These are phyloP conservation scores for Danaus chrysippus DNA, from an alignment of 2,888 invertebrate species.

Conservation along the genomic window DNA sequence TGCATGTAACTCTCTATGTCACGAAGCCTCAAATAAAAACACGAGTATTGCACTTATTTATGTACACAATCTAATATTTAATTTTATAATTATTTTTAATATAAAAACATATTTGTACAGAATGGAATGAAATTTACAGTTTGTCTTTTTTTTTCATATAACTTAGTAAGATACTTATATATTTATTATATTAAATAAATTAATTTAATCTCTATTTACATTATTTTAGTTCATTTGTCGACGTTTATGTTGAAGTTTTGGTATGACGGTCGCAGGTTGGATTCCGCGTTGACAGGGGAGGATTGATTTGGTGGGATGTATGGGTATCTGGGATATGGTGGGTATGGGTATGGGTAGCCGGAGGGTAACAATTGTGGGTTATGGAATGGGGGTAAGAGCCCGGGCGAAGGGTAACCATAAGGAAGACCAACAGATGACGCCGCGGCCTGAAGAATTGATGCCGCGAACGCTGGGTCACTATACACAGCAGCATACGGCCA, in stretches of 20 bases:
- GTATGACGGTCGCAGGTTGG: conserved; percentile 72
- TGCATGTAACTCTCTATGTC: neutral
- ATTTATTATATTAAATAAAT: conserved; percentile 17
- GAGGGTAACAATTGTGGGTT: conserved; percentile 79
- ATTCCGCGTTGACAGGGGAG: conserved; percentile 63
- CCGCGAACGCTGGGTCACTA: conserved; percentile 95
- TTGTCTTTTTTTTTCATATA: conserved; percentile 24
- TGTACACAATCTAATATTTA: conserved; percentile 5
- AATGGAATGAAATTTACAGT: conserved; percentile 32
- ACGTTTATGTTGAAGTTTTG: conserved; percentile 70
- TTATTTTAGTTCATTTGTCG: conserved; percentile 56
- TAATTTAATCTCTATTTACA: conserved; percentile 17
- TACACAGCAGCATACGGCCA: conserved; percentile 98
- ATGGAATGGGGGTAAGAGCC: conserved; percentile 76
- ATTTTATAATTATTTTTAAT: conserved; percentile 6
- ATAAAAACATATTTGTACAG: conserved; percentile 23
- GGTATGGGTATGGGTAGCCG: conserved; percentile 79
- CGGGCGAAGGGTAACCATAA: conserved; percentile 80
- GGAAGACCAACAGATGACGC: conserved; percentile 85
- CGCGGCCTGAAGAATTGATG: conserved; percentile 93
- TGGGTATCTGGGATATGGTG: conserved; percentile 72
- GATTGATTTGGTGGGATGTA: conserved; percentile 76
- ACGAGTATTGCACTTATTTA: conserved; percentile 13
- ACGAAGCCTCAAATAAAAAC: neutral
- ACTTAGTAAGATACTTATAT: conserved; percentile 5